These are phyloP conservation scores for Onchidella celtica DNA, from an alignment of 2,888 invertebrate species.

Conservation along the genomic window DNA sequence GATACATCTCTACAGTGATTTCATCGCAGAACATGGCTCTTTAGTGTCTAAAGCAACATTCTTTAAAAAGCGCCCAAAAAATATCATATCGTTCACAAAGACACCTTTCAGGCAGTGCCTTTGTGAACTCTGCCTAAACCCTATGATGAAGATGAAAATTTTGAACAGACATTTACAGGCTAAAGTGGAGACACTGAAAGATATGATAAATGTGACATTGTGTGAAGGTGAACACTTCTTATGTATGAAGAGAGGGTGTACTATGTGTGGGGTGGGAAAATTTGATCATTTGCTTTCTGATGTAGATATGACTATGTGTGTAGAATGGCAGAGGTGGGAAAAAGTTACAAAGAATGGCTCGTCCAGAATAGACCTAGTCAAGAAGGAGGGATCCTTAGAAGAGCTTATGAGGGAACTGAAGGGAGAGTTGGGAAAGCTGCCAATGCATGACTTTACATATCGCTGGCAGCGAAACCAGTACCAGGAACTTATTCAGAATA, in stretches of 20 bases:
- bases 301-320: background rate
- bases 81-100: background rate
- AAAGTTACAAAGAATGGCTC: background rate
- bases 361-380: conserved; percentile 3
- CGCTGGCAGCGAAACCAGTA: conserved; percentile 22
- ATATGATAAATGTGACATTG: background rate
- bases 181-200: background rate
- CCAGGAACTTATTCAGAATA: background rate
- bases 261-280: background rate
- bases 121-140: background rate
- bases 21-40: background rate
- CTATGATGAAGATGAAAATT: conserved; percentile 5
- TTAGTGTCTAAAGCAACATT: background rate
- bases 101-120: background rate
- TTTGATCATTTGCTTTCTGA: background rate
- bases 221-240: background rate
- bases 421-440: background rate
- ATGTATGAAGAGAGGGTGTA: background rate
- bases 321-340: conserved; percentile 12
- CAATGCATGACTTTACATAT: conserved; percentile 3
- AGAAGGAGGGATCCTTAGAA: conserved; percentile 17
- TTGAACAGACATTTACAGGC: background rate
- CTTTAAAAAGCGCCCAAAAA: background rate
- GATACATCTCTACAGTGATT: background rate
- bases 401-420: conserved; percentile 7